phyloP scores from a whole-genome alignment of 2,888 invertebrate genomes.

The Onthophagus sagittarius region DNA sequence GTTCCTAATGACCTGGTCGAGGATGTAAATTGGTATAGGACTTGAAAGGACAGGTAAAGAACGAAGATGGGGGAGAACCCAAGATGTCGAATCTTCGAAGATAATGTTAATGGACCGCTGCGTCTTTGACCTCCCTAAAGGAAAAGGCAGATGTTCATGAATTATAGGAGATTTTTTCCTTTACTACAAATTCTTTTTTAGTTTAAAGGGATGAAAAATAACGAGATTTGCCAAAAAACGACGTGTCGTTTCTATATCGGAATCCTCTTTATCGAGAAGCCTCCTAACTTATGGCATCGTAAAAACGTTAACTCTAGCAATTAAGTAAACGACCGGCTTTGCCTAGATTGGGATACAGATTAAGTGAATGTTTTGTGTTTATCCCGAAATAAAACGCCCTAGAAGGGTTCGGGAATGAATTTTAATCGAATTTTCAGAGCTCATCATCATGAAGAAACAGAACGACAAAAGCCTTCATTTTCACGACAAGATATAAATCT shows the following conservation, averaged over 20 bases:
- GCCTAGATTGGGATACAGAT: not conserved
- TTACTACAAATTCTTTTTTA: too few species aligned
- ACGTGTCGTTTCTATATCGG: not conserved
- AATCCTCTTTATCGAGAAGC: not conserved
- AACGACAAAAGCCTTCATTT: too few species aligned
- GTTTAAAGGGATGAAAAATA: too few species aligned
- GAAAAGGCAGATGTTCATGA: too few species aligned
- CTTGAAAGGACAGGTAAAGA: not conserved
- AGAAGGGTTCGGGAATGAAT: too few species aligned
- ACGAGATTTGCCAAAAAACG: too few species aligned
- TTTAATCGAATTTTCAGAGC: too few species aligned
- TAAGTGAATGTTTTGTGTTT: not conserved
- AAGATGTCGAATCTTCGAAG: not conserved
- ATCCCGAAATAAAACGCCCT: not conserved
- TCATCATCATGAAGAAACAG: too few species aligned
- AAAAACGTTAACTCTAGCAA: not conserved
- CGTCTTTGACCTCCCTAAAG: not conserved
- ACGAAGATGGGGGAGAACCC: too few species aligned
- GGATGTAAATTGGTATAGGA: constrained; percentile 5
- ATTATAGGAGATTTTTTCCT: too few species aligned
- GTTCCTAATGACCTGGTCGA: not conserved
- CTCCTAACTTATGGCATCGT: not conserved
- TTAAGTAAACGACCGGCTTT: not conserved
- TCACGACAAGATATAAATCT: too few species aligned
- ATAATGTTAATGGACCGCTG: constrained; percentile 3